Base-by-base conservation (phyloP, 2,113 vertebrate species). In the Ariopsis seemanni region DNA sequence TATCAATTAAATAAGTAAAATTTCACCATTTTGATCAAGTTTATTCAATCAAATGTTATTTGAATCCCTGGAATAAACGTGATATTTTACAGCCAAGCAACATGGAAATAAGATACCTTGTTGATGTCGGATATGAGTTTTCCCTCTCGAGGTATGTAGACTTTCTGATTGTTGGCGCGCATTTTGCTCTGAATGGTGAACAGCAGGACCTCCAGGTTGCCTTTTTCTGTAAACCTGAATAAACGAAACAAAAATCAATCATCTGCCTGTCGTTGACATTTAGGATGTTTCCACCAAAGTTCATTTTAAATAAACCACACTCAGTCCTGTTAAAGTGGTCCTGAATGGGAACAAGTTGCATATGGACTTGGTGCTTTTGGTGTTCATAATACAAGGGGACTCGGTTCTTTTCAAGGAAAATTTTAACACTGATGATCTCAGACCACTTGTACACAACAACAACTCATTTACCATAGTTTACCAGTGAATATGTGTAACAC, bases 131-230 rank as follows among this genome's bases (percentile, higher is more conserved):
- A 99, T 94, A 99, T 98, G 95, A 99, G 98, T 92, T 98, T 99
- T 63, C 98, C 98, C 89, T 99, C 98, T n/a, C 98, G 95, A 0
- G 98, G 98, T 96, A 97, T 97, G 94, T 98, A 99, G 22, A 98
- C 98, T 92, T 99, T 99, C 95, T 99, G 98, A 91, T 99, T 99
- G 94, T 99, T 99, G 80, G 98, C 98, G 91, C 98, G 96, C 98
- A 99, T 99, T 93, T 99, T 99, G 92, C 97, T 99, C 93, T 99
- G 98, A 93, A 99, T 99, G 87, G 98, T 99, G 91, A 99, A 99
- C 88, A 99, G 97, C 11, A 99, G 94, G 22, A 99, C 98, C 93
- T 99, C 98, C 87, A 99, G 93, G 93, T 99, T 99, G 69, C 98
- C 98, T 90, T 99, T 99, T 93, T 99, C 98, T 17, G 98, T 99